phyloP scores from a whole-genome alignment of 2,888 invertebrate genomes.

The Molorchus minor region DNA sequence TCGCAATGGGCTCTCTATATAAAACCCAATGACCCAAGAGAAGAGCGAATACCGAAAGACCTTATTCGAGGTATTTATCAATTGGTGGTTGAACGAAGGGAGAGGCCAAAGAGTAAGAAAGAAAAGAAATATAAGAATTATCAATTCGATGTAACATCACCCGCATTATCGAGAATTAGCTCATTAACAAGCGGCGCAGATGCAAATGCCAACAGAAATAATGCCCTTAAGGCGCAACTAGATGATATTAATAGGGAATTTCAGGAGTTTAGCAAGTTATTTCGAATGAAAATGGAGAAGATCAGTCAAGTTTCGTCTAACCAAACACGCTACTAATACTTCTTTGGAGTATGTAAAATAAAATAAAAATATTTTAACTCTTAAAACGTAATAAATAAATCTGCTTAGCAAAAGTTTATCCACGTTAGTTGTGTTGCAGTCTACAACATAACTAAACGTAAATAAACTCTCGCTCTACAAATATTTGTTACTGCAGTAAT shows the following conservation, averaged over 20 bases:
- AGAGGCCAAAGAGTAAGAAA: slow-evolving; percentile 67
- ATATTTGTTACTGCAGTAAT: too few relatives aligned
- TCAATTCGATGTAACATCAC: slow-evolving; percentile 38
- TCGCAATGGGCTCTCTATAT: slow-evolving; percentile 78
- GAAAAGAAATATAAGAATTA: slow-evolving; percentile 43
- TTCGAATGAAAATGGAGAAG: slow-evolving; percentile 49
- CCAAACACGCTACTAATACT: too few relatives aligned
- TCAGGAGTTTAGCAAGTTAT: slow-evolving; percentile 46
- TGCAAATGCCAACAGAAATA: slow-evolving; percentile 21
- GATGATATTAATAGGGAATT: slow-evolving; percentile 50
- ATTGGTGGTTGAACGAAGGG: slow-evolving; percentile 75
- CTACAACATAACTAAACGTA: too few relatives aligned
- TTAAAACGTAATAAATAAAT: too few relatives aligned
- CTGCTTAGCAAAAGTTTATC: too few relatives aligned
- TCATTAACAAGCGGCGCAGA: slow-evolving; percentile 42
- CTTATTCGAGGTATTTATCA: slow-evolving; percentile 78
- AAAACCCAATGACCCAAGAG: slow-evolving; percentile 84
- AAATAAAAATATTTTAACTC: too few relatives aligned
- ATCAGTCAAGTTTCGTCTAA: too few relatives aligned
- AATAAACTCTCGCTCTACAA: too few relatives aligned
- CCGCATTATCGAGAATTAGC: slow-evolving; percentile 46
- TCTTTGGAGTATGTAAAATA: too few relatives aligned
- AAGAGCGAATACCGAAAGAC: slow-evolving; percentile 80
- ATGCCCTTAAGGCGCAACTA: slow-evolving; percentile 42
- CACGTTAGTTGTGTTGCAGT: too few relatives aligned